Evolutionary conservation across 2,113 vertebrate species (phyloP), one percentile per base, ranked within the genome.

Genomic region (Pelecanoides urinatrix): DNA sequence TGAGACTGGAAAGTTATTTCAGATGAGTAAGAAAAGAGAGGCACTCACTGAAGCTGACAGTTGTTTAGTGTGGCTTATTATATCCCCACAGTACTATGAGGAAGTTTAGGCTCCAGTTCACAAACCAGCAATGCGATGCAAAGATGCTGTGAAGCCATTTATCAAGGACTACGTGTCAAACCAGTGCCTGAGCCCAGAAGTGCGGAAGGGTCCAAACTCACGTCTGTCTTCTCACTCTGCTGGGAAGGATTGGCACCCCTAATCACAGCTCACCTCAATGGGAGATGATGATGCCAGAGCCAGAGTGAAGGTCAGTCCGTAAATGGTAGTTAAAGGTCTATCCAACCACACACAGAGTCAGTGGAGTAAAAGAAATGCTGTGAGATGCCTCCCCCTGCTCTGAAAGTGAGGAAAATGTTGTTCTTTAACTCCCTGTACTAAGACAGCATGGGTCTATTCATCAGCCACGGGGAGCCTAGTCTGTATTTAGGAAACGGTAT

Each of bases 401-500:
- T 90, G 76, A 81, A 88, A 95, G 61, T 16, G 53, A 91, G 58
- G 86, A 92, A 95, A 94, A 75, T n/a, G 27, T 68, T 87, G 79
- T 67, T 94, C 80, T 92, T 95, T 81, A 87, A 56, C 40, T 84
- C 70, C 40, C 30, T 45, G 40, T 56, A n/a, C 52, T 49, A 68
- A 92, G 86, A 47, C 65, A 91, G 76, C 79, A 16, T 7, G 32
- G 49, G 56, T 94, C 91, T 97, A 65, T 95, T 92, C 62, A 96
- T 89, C 91, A 92, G 80, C 92, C 2, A 0, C 53, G 19, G 94
- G 80, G 40, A 94, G 45, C 73, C 73, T 61, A 78, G 81, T 5
- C 91, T 90, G 73, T 94, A 65, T 95, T 94, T 95, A 94, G 92
- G 92, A 91, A 85, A 79, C 70, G 80, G 81, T 94, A 82, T 92